Conservation (phyloP, 2,888 invertebrate genomes). For the Agrypnus murinus region DNA sequence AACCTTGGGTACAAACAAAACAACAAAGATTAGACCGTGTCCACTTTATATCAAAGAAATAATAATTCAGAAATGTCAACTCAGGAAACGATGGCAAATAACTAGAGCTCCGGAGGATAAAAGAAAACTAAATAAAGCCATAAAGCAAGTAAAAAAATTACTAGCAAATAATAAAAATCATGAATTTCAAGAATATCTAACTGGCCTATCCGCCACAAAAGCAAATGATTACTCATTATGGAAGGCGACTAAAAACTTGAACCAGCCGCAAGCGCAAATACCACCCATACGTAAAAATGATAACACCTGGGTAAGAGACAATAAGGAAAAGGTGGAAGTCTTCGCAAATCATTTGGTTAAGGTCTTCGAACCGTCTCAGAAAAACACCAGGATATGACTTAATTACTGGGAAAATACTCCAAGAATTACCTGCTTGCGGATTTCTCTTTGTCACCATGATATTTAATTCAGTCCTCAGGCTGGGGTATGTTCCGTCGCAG, state of each 20-base stretch:
- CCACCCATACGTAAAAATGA: slow-evolving; percentile 12
- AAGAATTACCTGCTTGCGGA: slow-evolving; percentile 17
- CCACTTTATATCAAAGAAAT: background rate
- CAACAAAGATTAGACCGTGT: slow-evolving; percentile 11
- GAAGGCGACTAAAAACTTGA: slow-evolving; percentile 11
- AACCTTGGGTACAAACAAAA: slow-evolving; percentile 4
- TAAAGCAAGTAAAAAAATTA: slow-evolving; percentile 21
- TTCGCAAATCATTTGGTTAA: no score
- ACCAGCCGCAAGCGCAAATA: slow-evolving; percentile 7
- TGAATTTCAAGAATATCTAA: slow-evolving; percentile 23
- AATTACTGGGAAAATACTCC: no score
- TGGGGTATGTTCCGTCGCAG: no score
- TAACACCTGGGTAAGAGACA: no score
- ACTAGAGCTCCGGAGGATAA: slow-evolving; percentile 26
- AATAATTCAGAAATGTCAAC: no score
- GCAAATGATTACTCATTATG: slow-evolving; percentile 20
- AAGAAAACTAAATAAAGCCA: slow-evolving; percentile 14
- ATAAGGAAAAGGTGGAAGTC: no score
- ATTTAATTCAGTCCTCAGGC: no score
- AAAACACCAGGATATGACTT: slow-evolving; percentile 24
- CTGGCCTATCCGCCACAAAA: slow-evolving; percentile 18
- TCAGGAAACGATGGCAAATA: slow-evolving; percentile 21
- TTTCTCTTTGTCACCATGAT: background rate
- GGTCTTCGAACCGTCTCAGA: slow-evolving; percentile 19
- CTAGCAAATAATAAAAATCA: slow-evolving; percentile 5